Percentiles rank a stretch among this genome's conserved stretches.
Conservation (phyloP, 2,888 invertebrate species). For the Leptinotarsa rubiginosa region DNA sequence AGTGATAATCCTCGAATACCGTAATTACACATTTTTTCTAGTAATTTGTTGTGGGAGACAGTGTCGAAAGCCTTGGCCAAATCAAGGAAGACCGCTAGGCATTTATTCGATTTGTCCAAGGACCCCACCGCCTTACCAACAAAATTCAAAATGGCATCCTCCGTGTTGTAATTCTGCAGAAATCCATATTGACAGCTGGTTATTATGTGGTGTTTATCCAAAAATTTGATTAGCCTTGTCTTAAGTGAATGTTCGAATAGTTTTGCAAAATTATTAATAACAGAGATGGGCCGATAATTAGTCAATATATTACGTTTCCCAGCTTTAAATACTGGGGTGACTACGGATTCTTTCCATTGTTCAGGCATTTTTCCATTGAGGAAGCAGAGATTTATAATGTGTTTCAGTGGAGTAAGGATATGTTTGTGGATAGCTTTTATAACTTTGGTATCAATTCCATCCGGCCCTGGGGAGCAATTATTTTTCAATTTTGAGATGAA, state of each 20-base stretch:
- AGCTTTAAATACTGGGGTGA: slow-evolving; percentile 9
- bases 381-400: slow-evolving; percentile 5
- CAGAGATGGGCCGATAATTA: too few species aligned
- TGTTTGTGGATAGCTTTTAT: slow-evolving; percentile 21
- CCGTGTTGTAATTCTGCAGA: background rate
- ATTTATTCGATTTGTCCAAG: slow-evolving; percentile 1
- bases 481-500: slow-evolving; percentile 29
- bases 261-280: too few species aligned
- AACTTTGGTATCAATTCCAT: slow-evolving; percentile 16
- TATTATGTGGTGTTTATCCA: background rate
- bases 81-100: slow-evolving; percentile 17
- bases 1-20: slow-evolving; percentile 19
- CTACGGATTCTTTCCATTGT: slow-evolving; percentile 13
- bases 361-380: background rate
- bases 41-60: slow-evolving; percentile 9
- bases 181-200: slow-evolving; percentile 3
- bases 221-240: background rate
- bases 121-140: background rate
- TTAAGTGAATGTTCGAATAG: background rate
- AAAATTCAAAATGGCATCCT: background rate
- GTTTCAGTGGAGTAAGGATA: slow-evolving; percentile 20
- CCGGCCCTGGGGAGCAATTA: slow-evolving; percentile 31
- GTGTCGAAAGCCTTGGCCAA: slow-evolving; percentile 23
- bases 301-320: slow-evolving; percentile 1
- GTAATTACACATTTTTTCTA: slow-evolving; percentile 16